Conservation (phyloP, 2,888 invertebrate genomes). For the Leptopilina myrica region DNA sequence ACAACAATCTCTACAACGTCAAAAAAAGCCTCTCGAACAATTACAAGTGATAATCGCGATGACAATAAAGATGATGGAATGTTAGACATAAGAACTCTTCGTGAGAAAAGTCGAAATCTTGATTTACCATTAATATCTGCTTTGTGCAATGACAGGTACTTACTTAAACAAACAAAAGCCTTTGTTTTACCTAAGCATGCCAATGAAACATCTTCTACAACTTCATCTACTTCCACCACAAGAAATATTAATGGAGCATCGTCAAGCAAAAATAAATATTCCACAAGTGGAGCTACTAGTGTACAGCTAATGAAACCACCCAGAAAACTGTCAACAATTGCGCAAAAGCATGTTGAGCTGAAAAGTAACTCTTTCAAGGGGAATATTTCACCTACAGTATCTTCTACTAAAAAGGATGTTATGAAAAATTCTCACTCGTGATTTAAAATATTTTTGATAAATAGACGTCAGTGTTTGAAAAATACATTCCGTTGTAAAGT, state of each 20-base stretch:
- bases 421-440: conserved; percentile 72
- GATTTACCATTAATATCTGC: conserved; percentile 95
- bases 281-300: conserved; percentile 82
- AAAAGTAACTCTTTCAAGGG: conserved; percentile 62
- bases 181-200: conserved; percentile 87
- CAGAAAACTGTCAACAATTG: conserved; percentile 79
- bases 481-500: conserved; percentile 5
- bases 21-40: conserved; percentile 52
- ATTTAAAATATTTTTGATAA: conserved; percentile 45
- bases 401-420: conserved; percentile 68
- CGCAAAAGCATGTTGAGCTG: conserved; percentile 87
- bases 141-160: conserved; percentile 93
- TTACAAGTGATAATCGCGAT: conserved; percentile 44
- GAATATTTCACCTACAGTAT: conserved; percentile 55
- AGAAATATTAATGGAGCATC: conserved; percentile 73
- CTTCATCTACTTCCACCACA: conserved; percentile 58
- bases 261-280: conserved; percentile 81
- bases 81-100: conserved; percentile 88
- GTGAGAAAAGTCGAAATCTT: conserved; percentile 92
- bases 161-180: conserved; percentile 92
- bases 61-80: conserved; percentile 72
- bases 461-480: not conserved
- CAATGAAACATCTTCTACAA: conserved; percentile 62
- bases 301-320: conserved; percentile 80
- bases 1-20: conserved; percentile 56